A percentile compares a stretch with the other conserved stretches of the same genome.
Conservation (phyloP, 2,113 vertebrate genomes). For the Glaucomys volans region DNA sequence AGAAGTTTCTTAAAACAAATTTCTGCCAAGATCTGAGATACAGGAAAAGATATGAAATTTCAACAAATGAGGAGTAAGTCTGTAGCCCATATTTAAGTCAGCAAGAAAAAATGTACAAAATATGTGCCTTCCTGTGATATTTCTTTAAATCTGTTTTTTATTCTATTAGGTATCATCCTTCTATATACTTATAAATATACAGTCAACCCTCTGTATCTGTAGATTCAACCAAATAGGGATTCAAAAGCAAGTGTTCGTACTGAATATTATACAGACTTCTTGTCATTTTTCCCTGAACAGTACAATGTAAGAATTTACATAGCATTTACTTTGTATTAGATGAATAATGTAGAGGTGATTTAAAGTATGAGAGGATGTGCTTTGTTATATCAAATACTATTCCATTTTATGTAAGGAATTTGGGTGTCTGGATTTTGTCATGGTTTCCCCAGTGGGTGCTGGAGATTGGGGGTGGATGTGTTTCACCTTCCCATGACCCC, state of each 20-base stretch:
- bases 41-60: slow-evolving; percentile 9
- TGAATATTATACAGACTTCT: background rate
- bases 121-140: background rate
- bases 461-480: no score
- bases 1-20: background rate
- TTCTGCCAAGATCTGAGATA: background rate
- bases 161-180: background rate
- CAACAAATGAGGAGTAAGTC: background rate
- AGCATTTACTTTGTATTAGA: background rate
- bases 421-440: background rate
- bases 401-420: background rate
- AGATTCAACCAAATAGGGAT: background rate
- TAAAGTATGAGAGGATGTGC: background rate
- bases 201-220: background rate
- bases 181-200: background rate
- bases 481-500: background rate
- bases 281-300: background rate
- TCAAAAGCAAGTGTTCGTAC: background rate
- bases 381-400: background rate
- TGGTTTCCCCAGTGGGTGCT: background rate
- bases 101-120: slow-evolving; percentile 18
- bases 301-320: background rate
- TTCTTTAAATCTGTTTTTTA: background rate
- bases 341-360: background rate
- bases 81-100: slow-evolving; percentile 24